These are phyloP conservation scores for Ctenosaura bakeri DNA, from an alignment of 2,797 vertebrate genomes.

Conservation along the genomic window DNA sequence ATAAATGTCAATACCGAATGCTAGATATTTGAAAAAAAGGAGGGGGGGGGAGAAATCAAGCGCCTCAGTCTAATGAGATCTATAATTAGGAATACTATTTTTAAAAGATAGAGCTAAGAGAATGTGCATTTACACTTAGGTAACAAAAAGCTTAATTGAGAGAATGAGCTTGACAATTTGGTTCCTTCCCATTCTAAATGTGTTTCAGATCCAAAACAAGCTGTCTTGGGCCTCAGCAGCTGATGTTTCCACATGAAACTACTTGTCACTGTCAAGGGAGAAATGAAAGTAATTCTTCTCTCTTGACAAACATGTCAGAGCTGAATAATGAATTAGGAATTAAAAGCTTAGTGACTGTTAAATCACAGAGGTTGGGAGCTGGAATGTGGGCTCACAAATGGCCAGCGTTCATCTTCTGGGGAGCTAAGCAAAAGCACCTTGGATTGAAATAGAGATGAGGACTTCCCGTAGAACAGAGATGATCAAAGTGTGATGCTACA, in stretches of 20 bases:
- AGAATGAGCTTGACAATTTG: background rate
- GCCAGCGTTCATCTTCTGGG: background rate
- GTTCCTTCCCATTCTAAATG: background rate
- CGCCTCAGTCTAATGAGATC: too few species aligned
- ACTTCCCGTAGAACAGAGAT: too few species aligned
- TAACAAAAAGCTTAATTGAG: background rate
- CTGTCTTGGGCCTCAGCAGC: background rate
- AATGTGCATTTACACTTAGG: background rate
- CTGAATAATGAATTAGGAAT: slow-evolving; percentile 66
- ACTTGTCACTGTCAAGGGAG: slow-evolving; percentile 43
- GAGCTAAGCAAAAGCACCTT: background rate
- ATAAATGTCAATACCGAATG: too few species aligned
- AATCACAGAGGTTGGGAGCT: slow-evolving; percentile 37
- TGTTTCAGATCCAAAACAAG: background rate
- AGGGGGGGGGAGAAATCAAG: too few species aligned
- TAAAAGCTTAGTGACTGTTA: slow-evolving; percentile 62
- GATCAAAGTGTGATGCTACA: too few species aligned
- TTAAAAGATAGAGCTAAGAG: background rate
- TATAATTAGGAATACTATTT: background rate
- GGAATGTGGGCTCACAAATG: slow-evolving; percentile 29
- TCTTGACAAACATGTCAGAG: slow-evolving; percentile 54
- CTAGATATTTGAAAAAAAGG: background rate
- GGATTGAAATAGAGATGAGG: too few species aligned
- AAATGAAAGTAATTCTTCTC: slow-evolving; percentile 70
- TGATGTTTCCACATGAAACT: slow-evolving; percentile 50